Percentiles rank a stretch among this genome's conserved stretches.
These are phyloP conservation scores for Drosophila emarginata DNA, from an alignment of 2,888 invertebrate species.

Conservation along the genomic window DNA sequence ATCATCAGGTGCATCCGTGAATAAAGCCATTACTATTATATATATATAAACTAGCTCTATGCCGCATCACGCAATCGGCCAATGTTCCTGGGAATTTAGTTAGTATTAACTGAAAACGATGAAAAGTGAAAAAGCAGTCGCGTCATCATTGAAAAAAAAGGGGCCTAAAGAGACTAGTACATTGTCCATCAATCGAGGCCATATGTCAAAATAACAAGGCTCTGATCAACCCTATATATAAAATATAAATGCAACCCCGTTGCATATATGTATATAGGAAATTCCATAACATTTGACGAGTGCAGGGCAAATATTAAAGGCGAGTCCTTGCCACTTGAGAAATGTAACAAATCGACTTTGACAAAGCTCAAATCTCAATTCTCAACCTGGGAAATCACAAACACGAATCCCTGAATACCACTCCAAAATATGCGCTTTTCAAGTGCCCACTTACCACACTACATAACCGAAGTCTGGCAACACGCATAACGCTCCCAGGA, in stretches of 20 bases:
- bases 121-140: slow-evolving; percentile 70
- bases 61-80: slow-evolving; percentile 58
- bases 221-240: slow-evolving; percentile 61
- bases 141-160: slow-evolving; percentile 46
- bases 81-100: slow-evolving; percentile 57
- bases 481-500: slow-evolving; percentile 64
- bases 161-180: not conserved
- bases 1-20: slow-evolving; percentile 71
- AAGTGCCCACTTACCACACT: slow-evolving; percentile 72
- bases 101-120: slow-evolving; percentile 51
- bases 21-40: slow-evolving; percentile 62
- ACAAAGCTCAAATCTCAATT: slow-evolving; percentile 61
- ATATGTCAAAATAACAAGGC: slow-evolving; percentile 79
- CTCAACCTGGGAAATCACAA: slow-evolving; percentile 59
- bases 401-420: no score
- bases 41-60: not conserved
- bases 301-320: slow-evolving; percentile 61
- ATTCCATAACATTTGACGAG: slow-evolving; percentile 66
- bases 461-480: slow-evolving; percentile 38
- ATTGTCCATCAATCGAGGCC: slow-evolving; percentile 60
- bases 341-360: slow-evolving; percentile 81
- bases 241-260: slow-evolving; percentile 48
- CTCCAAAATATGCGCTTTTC: slow-evolving; percentile 14
- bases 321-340: slow-evolving; percentile 55
- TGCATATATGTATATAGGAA: slow-evolving; percentile 15